Conservation (phyloP, 2,113 vertebrate species). For the Stegostoma tigrinum region DNA sequence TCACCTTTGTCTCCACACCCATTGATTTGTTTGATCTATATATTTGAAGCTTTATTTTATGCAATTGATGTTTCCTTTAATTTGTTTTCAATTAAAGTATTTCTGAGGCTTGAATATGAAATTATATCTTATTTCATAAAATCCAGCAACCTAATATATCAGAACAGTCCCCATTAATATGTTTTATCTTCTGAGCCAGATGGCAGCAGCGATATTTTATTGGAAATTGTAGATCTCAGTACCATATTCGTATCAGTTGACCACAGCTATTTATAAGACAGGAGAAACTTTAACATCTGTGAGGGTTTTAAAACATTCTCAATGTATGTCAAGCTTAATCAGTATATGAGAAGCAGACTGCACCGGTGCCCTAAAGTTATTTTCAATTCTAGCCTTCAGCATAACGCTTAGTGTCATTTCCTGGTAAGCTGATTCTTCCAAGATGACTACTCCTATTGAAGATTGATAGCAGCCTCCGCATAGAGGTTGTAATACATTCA, state of each 20-base stretch:
- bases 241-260: neutral
- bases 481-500: neutral
- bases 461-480: neutral
- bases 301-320: conserved; percentile 9
- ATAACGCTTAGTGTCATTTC: neutral
- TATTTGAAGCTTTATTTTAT: neutral
- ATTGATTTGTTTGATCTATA: neutral
- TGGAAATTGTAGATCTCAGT: neutral
- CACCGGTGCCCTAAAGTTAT: conserved; percentile 7
- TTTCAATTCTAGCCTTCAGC: conserved; percentile 27
- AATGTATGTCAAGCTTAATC: conserved; percentile 16
- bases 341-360: conserved; percentile 23
- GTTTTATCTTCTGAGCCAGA: neutral
- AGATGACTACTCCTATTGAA: conserved; percentile 5
- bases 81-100: neutral
- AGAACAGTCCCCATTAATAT: neutral
- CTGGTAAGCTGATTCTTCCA: conserved; percentile 28
- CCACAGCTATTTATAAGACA: conserved; percentile 16
- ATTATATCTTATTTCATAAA: neutral
- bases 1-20: too few relatives aligned
- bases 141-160: neutral
- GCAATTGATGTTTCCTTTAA: conserved; percentile 1
- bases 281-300: conserved; percentile 30
- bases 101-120: neutral
- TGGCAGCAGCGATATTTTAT: neutral